These are phyloP conservation scores for Drosophila aldrichi DNA, from an alignment of 2,888 invertebrate species.

Conservation along the genomic window DNA sequence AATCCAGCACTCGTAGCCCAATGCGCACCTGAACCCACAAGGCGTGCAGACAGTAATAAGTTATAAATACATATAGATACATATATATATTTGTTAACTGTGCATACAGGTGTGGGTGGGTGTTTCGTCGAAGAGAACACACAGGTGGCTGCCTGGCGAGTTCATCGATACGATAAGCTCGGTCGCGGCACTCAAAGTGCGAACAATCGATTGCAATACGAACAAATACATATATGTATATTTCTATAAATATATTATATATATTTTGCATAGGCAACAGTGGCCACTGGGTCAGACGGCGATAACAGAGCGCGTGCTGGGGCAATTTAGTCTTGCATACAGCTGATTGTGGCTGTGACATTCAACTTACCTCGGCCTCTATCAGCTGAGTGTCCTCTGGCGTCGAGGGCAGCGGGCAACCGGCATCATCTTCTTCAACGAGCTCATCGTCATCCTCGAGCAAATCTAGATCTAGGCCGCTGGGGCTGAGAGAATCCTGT, in stretches of 20 bases:
- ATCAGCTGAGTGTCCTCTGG: conserved; percentile 94
- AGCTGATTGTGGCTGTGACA: conserved; percentile 7
- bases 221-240: background rate
- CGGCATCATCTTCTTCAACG: conserved; percentile 90
- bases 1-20: conserved; percentile 4
- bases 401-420: conserved; percentile 94
- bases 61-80: conserved; percentile 28
- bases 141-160: conserved; percentile 8
- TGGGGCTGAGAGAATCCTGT: conserved; percentile 82
- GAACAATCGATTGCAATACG: conserved; percentile 20
- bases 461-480: conserved; percentile 80
- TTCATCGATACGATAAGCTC: conserved; percentile 37
- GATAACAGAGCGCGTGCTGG: conserved; percentile 38
- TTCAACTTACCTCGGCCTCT: conserved; percentile 89
- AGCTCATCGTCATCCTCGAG: conserved; percentile 83
- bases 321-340: conserved; percentile 31
- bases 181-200: conserved; percentile 42
- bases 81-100: conserved; percentile 1
- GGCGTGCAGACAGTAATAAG: conserved; percentile 11
- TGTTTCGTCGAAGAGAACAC: conserved; percentile 14
- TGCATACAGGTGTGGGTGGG: background rate
- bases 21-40: conserved; percentile 44
- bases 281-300: conserved; percentile 40
- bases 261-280: conserved; percentile 31
- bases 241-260: background rate